These are phyloP conservation scores for Tursiops truncatus DNA, from an alignment of 2,113 vertebrate genomes.

Conservation along the genomic window DNA sequence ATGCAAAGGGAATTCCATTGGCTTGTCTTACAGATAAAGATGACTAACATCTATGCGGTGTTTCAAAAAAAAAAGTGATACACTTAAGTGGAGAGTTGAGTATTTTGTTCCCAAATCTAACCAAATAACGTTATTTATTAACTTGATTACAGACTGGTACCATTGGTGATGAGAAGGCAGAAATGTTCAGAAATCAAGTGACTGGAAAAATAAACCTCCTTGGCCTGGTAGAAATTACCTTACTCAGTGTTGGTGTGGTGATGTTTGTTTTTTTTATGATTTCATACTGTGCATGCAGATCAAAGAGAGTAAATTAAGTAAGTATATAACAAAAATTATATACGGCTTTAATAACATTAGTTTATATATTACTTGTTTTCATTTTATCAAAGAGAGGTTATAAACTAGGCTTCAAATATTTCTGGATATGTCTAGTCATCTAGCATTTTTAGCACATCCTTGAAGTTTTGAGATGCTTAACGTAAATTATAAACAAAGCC, in stretches of 20 bases:
- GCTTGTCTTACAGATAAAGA: not conserved
- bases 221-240: slow-evolving; percentile 78
- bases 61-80: not conserved
- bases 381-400: not conserved
- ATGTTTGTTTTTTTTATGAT: slow-evolving; percentile 84
- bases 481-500: not conserved
- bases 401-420: not conserved
- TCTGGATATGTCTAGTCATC: not conserved
- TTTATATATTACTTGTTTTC: not conserved
- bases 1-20: not conserved
- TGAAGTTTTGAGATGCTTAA: not conserved
- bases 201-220: slow-evolving; percentile 82
- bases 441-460: not conserved
- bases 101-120: not conserved
- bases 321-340: slow-evolving; percentile 52
- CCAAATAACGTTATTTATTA: not conserved
- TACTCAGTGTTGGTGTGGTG: slow-evolving; percentile 84
- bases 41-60: not conserved
- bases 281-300: slow-evolving; percentile 80
- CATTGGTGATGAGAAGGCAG: slow-evolving; percentile 89
- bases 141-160: slow-evolving; percentile 87
- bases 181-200: slow-evolving; percentile 88
- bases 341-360: not conserved
- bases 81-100: not conserved
- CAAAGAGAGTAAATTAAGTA: slow-evolving; percentile 76